Evolutionary conservation across 2,888 invertebrate species (phyloP), one percentile per base, ranked within the genome.

Genomic region (Lamproptera curius): DNA sequence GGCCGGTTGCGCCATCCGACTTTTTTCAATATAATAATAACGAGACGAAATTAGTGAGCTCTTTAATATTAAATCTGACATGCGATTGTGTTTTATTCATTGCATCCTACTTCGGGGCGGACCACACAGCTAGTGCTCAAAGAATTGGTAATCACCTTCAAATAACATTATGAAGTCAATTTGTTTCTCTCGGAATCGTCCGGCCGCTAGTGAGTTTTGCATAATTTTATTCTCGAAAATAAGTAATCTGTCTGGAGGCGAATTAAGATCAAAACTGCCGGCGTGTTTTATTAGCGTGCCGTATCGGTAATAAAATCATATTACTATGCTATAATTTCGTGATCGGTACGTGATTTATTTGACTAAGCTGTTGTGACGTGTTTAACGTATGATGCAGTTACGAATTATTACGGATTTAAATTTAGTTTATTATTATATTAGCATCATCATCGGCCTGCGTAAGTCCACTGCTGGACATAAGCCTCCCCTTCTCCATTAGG

Each of bases 61-160:
- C 23, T 15, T 15, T 26, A 39, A 46, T 51, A 48, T 43, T 50
- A 17, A 31, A 46, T 28, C 15, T 41, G 39, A 17, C 15, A 20
- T 46, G 28, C 13, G 39, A 34, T 13, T 45, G 49, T 54, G 37
- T 53, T 51, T 55, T 51, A 48, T 45, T 46, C 40, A 34, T 47
- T 62, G 58, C 59, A 63, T 63, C 61, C 62, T 43, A 31, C 46
- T 50, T 17, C n/a, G 38, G 36, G 28, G 15, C 50, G 46, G 58
- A 61, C 62, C 62, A 60, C 64, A 63, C 62, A 59, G 48, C 42
- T 46, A 44, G 54, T 44, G 41, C 52, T 42, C 33, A 16, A 31
- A 16, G 36, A 31, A 36, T 47, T 17, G 31, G 47, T 42, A 47
- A 68, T 71, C 73, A 76, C 76, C 79, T 78, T 74, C 65, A 74